Evolutionary conservation across 2,888 invertebrate genomes (phyloP), one percentile per base, ranked within the genome.

Genomic region (Aromia moschata): DNA sequence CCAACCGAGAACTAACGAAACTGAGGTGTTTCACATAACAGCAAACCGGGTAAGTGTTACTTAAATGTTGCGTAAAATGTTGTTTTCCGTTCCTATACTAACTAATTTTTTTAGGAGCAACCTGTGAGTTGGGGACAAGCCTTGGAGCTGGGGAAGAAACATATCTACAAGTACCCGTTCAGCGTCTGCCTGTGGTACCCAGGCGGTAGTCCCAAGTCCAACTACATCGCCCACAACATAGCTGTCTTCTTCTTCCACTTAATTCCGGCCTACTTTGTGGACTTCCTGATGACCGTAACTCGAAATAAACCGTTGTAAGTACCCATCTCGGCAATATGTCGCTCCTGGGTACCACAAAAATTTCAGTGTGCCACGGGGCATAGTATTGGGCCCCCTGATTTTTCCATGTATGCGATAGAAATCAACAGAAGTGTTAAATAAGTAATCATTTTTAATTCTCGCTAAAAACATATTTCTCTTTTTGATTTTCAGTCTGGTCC

Each of bases 81-180:
- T 33, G n/a, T 11, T 11, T 10, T 33, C 2, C 2, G 3, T 33
- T 10, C 11, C 11, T 33, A n/a, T n/a, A n/a, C n/a, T 33, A n/a
- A 33, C n/a, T 33, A 33, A 10, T 7, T 33, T 10, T 70, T 72
- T 45, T 45, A 79, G 79, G 84, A 91, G 38, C 91, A 94, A 68
- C 89, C 92, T 0, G 79, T 96, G 40, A 90, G 90, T 0, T 98
- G 98, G 98, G 91, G 91, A 0, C 85, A 89, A 55, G 89, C 93
- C 37, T 83, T 96, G 60, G 87, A 89, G 55, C 84, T 86, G 57
- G 90, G 87, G 17, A 83, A 84, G 0, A 71, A 83, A 53, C 84
- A 85, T 65, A 83, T 89, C 0, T 84, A 87, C 60, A 85, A 89
- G 70, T 88, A 89, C 70, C 94, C 94, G 0, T 87, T 92, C 75